Evolutionary conservation across 2,888 invertebrate genomes (phyloP), one percentile per base, ranked within the genome.

Genomic region (Labia minor): DNA sequence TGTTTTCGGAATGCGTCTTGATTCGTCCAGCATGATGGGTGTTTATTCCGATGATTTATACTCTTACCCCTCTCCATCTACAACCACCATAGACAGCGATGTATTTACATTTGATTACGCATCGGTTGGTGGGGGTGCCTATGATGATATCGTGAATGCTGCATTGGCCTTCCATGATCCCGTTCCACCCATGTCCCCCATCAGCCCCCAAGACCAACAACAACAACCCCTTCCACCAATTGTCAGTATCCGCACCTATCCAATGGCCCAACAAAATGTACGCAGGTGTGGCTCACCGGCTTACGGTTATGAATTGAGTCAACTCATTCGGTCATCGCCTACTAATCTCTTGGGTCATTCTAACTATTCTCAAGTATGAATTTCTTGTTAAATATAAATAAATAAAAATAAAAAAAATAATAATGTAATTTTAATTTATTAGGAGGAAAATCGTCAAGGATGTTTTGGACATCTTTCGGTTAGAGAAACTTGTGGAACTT

Each of bases 251-350:
- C 33, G 33, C 6, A 33, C 33, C 33, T 33, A 33, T 33, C 33
- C 33, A 8, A 11, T 6, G 11, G 33, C 33, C 11, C 33, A 33
- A 11, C n/a, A n/a, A n/a, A n/a, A n/a, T n/a, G 33, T 33, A 11
- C 33, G 33, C 33, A 6, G 33, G 33, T 33, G 33, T 11, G 33
- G 6, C 11, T 6, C 33, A 8, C n/a, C n/a, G n/a, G n/a, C n/a
- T n/a, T n/a, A n/a, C n/a, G n/a, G n/a, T n/a, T 11, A 33, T 11
- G 79, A 80, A 70, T 72, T 79, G 65, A 76, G 76, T 67, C 73
- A 74, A 33, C 72, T 79, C 61, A 79, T 79, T 65, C 72, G 80
- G 21, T 74, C 75, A 62, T 79, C 79, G 1, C 78, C 79, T 18
- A 78, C 78, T 1, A 78, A 78, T 16, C 73, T 79, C 66, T n/a